These are phyloP conservation scores for Hippopotamyrus pictus DNA, from an alignment of 2,797 vertebrate genomes.

Conservation along the genomic window DNA sequence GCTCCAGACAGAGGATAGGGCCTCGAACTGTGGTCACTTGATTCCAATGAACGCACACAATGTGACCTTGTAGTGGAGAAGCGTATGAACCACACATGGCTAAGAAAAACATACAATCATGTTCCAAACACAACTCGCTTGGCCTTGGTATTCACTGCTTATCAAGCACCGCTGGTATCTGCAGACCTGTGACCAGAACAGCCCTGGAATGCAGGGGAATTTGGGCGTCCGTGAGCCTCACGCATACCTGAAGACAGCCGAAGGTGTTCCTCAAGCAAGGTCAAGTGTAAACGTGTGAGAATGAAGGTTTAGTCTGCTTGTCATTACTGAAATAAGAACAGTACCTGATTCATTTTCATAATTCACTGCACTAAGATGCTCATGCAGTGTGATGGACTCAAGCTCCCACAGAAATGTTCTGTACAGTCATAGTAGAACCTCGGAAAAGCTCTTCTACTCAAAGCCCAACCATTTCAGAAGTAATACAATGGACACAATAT, in stretches of 20 bases:
- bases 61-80: neutral
- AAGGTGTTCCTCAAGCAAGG: neutral
- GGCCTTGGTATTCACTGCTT: neutral
- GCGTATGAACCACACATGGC: neutral
- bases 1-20: neutral
- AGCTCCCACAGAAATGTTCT: neutral
- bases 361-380: neutral
- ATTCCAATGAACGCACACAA: neutral
- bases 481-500: neutral
- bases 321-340: neutral
- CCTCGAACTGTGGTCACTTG: neutral
- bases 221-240: neutral
- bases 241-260: neutral
- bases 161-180: neutral
- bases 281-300: neutral
- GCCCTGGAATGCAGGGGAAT: neutral
- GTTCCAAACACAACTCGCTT: neutral
- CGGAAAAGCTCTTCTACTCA: neutral
- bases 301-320: neutral
- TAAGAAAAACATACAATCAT: neutral
- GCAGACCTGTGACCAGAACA: neutral
- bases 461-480: neutral
- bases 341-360: neutral
- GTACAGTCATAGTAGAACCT: neutral
- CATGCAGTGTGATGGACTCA: neutral